Conservation (phyloP, 2,888 invertebrate species). For the Deilephila porcellus region DNA sequence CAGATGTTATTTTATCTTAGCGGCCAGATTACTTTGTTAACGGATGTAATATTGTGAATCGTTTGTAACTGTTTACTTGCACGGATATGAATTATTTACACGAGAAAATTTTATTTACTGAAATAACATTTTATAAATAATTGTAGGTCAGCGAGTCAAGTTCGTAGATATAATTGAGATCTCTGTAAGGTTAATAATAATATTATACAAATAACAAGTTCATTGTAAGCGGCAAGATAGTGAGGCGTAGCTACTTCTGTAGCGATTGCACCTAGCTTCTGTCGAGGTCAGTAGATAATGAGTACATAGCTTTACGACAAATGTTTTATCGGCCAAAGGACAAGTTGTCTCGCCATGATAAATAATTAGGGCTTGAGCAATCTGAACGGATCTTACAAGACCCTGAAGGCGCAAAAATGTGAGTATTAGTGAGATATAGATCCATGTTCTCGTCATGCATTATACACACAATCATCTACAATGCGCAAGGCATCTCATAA, state of each 20-base stretch:
- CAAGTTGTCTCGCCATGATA: neutral
- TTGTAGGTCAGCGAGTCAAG: conserved; percentile 39
- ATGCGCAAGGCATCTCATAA: neutral
- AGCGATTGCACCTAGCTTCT: conserved; percentile 42
- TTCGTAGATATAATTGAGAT: conserved; percentile 35
- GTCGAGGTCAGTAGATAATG: conserved; percentile 16
- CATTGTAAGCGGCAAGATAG: conserved; percentile 30
- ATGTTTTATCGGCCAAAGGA: neutral
- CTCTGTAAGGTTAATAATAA: conserved; percentile 39
- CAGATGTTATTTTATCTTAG: neutral
- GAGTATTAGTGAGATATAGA: neutral
- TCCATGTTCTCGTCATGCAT: neutral
- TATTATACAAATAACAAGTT: conserved; percentile 34
- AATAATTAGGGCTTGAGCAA: neutral
- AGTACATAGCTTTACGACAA: conserved; percentile 12
- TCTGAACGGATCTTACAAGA: neutral
- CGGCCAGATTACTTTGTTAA: conserved; percentile 14
- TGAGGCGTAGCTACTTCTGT: conserved; percentile 33
- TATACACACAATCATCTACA: too few relatives aligned
- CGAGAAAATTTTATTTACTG: conserved; percentile 43
- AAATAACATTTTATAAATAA: conserved; percentile 42
- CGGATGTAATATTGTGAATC: neutral
- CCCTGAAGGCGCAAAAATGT: neutral
- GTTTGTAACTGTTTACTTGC: conserved; percentile 50
- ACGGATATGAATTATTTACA: conserved; percentile 61